phyloP scores from a whole-genome alignment of 2,113 vertebrate species.

The Python bivittatus region DNA sequence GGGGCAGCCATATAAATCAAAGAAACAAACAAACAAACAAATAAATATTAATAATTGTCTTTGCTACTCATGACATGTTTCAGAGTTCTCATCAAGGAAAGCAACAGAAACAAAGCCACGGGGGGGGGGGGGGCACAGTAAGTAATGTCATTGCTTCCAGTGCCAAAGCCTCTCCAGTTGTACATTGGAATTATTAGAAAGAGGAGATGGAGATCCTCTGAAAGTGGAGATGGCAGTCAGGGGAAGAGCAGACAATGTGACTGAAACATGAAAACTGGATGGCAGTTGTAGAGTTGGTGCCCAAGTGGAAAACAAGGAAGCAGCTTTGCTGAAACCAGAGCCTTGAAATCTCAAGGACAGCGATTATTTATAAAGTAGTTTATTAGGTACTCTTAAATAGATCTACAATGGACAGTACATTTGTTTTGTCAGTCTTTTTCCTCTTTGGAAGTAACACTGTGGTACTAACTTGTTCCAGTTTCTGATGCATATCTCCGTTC shows the following conservation, averaged over 20 bases:
- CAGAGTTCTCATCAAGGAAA: slow-evolving; percentile 1
- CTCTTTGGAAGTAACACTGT: not conserved
- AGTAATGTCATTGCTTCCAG: slow-evolving; percentile 24
- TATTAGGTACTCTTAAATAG: not conserved
- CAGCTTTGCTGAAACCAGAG: not conserved
- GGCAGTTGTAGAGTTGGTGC: slow-evolving; percentile 2
- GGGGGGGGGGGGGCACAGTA: no score
- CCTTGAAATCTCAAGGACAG: not conserved
- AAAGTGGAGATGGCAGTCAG: slow-evolving; percentile 6
- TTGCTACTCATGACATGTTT: not conserved
- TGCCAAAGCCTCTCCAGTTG: slow-evolving; percentile 26
- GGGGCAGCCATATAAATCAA: not conserved
- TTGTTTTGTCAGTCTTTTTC: slow-evolving; percentile 44
- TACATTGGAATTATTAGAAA: slow-evolving; percentile 21
- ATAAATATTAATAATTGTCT: not conserved
- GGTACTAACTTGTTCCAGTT: slow-evolving; percentile 55
- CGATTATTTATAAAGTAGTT: slow-evolving; percentile 46
- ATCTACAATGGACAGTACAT: slow-evolving; percentile 35
- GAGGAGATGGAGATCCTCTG: not conserved
- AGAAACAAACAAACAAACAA: not conserved
- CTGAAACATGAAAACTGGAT: slow-evolving; percentile 23
- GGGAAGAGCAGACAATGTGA: not conserved
- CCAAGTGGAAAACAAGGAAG: slow-evolving; percentile 1
- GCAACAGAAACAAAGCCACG: not conserved
- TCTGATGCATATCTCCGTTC: slow-evolving; percentile 39